Evolutionary conservation across 2,113 vertebrate genomes (phyloP).

Genomic region (Caracal caracal): DNA sequence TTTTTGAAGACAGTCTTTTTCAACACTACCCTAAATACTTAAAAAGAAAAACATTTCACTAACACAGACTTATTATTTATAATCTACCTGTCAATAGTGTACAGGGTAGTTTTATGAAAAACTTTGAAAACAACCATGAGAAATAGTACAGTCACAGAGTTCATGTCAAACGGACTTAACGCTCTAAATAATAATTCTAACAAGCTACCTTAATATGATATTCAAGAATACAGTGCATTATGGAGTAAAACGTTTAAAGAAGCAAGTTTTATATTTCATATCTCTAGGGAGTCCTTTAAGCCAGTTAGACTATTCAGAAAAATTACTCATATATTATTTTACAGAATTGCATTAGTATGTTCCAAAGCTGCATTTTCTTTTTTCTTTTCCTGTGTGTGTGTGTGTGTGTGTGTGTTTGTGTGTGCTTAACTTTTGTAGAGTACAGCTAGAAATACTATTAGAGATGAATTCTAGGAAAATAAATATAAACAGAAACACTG

Average conservation of each 20-base stretch:
- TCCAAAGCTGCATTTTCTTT: conserved; percentile 26
- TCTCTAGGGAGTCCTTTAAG: conserved; percentile 41
- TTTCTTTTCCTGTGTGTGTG: not conserved
- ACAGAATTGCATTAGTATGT: not conserved
- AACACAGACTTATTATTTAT: conserved; percentile 6
- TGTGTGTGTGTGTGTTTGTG: too few species aligned
- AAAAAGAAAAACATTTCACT: conserved; percentile 30
- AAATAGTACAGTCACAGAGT: conserved; percentile 36
- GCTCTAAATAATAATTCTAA: conserved; percentile 58
- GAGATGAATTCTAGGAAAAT: conserved; percentile 62
- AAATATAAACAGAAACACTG: conserved; percentile 61
- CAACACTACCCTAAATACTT: conserved; percentile 5
- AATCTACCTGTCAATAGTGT: not conserved
- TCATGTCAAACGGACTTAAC: conserved; percentile 29
- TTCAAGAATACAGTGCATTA: not conserved
- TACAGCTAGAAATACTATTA: conserved; percentile 42
- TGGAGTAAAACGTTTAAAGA: conserved; percentile 44
- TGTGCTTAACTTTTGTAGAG: conserved; percentile 13
- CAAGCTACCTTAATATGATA: conserved; percentile 7
- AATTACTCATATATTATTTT: conserved; percentile 19
- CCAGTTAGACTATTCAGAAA: conserved; percentile 39
- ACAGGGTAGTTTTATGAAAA: conserved; percentile 22
- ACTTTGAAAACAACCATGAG: conserved; percentile 39
- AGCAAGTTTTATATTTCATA: conserved; percentile 34
- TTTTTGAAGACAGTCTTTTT: conserved; percentile 34